Evolutionary conservation across 2,113 vertebrate species (phyloP), one percentile per base, ranked within the genome.

Genomic region (Lophius piscatorius): DNA sequence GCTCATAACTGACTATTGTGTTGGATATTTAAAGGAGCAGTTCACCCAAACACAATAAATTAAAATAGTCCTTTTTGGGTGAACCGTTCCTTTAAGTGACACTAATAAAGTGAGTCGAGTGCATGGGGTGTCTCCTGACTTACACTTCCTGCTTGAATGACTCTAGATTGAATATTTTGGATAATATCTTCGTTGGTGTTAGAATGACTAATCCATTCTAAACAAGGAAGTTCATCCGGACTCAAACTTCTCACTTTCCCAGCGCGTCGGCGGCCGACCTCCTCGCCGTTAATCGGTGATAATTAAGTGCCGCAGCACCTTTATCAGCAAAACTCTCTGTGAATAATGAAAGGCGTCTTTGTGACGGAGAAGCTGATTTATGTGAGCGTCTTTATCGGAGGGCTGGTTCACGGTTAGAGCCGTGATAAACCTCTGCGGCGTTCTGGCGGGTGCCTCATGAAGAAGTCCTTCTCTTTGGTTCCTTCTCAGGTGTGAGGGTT

Each of bases 361-460:
- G 74, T 77, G 67, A 59, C 51, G 24, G 38, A 45, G 46, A 75
- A 81, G 69, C 67, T 64, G 74, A 77, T 83, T n/a, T 78, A 68
- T 48, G 50, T 40, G 11, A 50, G 18, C 41, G 23, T 50, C 39
- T 70, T 63, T 66, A 54, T 69, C 35, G 48, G 74, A 62, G 58
- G 52, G 38, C 63, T 5, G 35, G 52, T 24, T 57, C 29, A 18
- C 50, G 23, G 46, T 42, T 39, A 13, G 21, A n/a, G n/a, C n/a
- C n/a, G n/a, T n/a, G n/a, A n/a, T n/a, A n/a, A n/a, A n/a, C n/a
- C n/a, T n/a, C n/a, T n/a, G n/a, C n/a, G n/a, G n/a, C n/a, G 4
- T 69, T 56, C 38, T 63, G 28, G 31, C 57, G 63, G 55, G 20
- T 55, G 21, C 18, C 16, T 18, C 20, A 40, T 31, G 61, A 35